phyloP scores from a whole-genome alignment of 2,797 vertebrate genomes.

The Poeciliopsis gracilis region DNA sequence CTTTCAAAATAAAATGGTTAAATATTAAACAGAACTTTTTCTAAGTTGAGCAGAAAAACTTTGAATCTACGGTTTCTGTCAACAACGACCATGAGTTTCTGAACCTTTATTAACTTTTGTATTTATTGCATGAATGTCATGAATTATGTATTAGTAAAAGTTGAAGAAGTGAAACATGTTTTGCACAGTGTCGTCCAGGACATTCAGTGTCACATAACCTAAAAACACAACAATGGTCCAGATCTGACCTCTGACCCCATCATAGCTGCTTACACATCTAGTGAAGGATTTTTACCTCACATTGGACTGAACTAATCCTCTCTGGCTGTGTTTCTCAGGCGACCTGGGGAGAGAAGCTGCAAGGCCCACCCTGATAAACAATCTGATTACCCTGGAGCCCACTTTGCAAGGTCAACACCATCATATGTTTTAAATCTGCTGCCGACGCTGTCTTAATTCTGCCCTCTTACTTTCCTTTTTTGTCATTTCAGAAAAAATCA shows the following conservation, averaged over 20 bases:
- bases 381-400: slow-evolving; percentile 64
- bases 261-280: neutral
- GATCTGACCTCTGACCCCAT: neutral
- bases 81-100: neutral
- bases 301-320: neutral
- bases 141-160: too few species aligned
- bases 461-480: neutral
- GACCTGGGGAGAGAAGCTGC: slow-evolving; percentile 40
- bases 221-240: neutral
- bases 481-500: neutral
- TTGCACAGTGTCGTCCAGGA: too few species aligned
- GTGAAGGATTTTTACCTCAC: neutral
- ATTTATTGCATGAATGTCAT: too few species aligned
- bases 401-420: slow-evolving; percentile 46
- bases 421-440: neutral
- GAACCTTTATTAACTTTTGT: neutral
- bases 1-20: neutral
- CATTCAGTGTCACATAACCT: too few species aligned
- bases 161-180: too few species aligned
- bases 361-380: slow-evolving; percentile 41
- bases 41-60: neutral
- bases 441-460: neutral
- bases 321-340: slow-evolving; percentile 44
- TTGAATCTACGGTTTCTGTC: neutral
- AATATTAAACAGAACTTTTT: neutral